phyloP scores from a whole-genome alignment of 1,140 invertebrate species.

The Parasteatoda tepidariorum region DNA sequence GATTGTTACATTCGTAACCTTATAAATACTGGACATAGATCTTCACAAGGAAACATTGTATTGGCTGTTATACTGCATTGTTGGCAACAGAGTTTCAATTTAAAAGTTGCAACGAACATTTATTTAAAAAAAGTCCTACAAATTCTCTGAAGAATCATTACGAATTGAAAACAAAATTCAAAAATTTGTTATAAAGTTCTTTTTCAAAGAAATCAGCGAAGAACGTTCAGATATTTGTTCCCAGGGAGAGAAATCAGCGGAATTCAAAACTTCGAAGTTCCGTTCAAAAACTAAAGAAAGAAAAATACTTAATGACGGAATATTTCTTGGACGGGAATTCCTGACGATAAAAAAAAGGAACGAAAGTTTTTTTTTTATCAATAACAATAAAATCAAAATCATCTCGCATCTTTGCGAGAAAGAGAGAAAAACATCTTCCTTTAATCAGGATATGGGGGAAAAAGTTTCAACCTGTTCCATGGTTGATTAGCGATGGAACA shows the following conservation, averaged over 20 bases:
- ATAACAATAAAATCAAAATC: background rate
- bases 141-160: too few relatives aligned
- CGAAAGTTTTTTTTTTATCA: background rate
- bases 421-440: background rate
- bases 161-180: too few relatives aligned
- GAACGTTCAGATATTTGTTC: too few relatives aligned
- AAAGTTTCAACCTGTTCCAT: slow-evolving; percentile 25
- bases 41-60: too few relatives aligned
- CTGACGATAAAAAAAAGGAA: background rate
- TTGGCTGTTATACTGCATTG: too few relatives aligned
- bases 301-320: background rate
- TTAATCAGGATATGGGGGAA: background rate
- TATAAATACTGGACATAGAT: too few relatives aligned
- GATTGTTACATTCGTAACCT: too few relatives aligned
- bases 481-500: slow-evolving; percentile 27
- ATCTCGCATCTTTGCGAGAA: background rate
- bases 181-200: too few relatives aligned
- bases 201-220: too few relatives aligned
- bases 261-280: background rate
- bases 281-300: background rate
- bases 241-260: background rate
- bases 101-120: too few relatives aligned
- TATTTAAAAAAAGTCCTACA: too few relatives aligned
- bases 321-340: background rate
- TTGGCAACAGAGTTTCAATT: too few relatives aligned